Evolutionary conservation across 1,140 invertebrate species (phyloP).

Genomic region (Drosophila albomicans): DNA sequence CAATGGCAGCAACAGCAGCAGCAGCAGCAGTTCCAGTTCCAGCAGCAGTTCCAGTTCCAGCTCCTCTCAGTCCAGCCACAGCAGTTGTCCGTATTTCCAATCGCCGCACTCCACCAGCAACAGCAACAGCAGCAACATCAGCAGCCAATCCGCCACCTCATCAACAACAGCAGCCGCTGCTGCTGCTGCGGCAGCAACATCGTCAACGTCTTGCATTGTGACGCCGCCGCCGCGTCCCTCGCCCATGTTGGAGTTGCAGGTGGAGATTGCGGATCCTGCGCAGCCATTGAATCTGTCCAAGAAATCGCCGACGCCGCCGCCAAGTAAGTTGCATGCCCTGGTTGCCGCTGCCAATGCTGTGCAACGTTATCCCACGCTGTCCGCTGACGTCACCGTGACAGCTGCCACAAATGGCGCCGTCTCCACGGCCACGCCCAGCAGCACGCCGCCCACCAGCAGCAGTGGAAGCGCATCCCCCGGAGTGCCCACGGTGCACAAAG

Average conservation of each 20-base stretch:
- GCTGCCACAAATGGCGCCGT: constrained; percentile 46
- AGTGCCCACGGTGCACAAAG: constrained; percentile 85
- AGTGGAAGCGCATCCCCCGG: constrained; percentile 59
- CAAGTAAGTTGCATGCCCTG: constrained; percentile 85
- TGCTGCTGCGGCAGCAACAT: constrained; percentile 6
- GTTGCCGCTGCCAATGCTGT: constrained; percentile 76
- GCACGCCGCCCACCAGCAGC: constrained; percentile 71
- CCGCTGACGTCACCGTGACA: constrained; percentile 80
- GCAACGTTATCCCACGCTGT: constrained; percentile 74
- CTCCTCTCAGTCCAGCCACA: constrained; percentile 39
- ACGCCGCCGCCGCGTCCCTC: constrained; percentile 83
- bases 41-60: constrained; percentile 54
- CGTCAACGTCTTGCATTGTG: constrained; percentile 44
- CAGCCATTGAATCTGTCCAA: constrained; percentile 95
- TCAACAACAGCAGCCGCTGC: neutral
- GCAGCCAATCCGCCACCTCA: constrained; percentile 15
- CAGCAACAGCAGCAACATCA: constrained; percentile 46
- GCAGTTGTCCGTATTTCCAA: constrained; percentile 85
- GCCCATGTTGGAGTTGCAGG: constrained; percentile 89
- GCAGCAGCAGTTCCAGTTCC: constrained; percentile 61
- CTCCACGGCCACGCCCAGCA: constrained; percentile 28
- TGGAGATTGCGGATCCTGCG: constrained; percentile 92
- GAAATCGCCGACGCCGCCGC: constrained; percentile 93
- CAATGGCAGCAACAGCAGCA: constrained; percentile 56
- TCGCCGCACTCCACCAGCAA: constrained; percentile 83